Conservation (phyloP, 53 echinoderm and acorn worm species). For the Holothuria leucospilota region DNA sequence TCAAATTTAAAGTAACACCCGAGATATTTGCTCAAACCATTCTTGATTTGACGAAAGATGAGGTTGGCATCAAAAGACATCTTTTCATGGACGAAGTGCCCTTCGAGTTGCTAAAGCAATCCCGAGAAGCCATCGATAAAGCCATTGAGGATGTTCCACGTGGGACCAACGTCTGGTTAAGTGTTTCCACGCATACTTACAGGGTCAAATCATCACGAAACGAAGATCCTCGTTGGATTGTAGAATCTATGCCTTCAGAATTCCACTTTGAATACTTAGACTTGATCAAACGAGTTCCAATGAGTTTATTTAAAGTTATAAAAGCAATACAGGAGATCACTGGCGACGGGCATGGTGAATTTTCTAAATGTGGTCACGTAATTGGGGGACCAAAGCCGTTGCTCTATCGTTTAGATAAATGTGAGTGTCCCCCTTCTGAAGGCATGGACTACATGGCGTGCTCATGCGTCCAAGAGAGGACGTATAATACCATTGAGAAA, state of each 20-base stretch:
- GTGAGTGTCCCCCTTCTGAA: background rate
- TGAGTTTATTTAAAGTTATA: constrained; percentile 23
- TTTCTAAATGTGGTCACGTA: constrained; percentile 41
- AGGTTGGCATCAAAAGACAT: background rate
- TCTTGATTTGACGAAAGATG: background rate
- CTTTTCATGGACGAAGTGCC: constrained; percentile 43
- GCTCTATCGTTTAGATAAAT: constrained; percentile 17
- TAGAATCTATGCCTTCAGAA: constrained; percentile 1
- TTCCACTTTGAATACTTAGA: constrained; percentile 29
- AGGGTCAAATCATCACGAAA: constrained; percentile 13
- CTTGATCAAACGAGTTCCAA: constrained; percentile 15
- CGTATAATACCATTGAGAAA: background rate
- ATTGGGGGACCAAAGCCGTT: constrained; percentile 33
- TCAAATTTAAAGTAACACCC: constrained; percentile 27
- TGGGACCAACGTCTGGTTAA: constrained; percentile 17
- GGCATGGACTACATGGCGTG: constrained; percentile 9
- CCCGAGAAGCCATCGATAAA: constrained; percentile 18
- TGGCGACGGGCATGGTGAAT: constrained; percentile 29
- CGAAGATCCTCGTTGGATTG: constrained; percentile 33
- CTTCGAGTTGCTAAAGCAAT: constrained; percentile 33
- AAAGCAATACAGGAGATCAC: constrained; percentile 36
- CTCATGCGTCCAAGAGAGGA: background rate
- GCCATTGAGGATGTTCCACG: background rate
- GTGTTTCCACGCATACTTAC: constrained; percentile 37
- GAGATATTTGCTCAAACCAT: constrained; percentile 17